A percentile compares a stretch with the other conserved stretches of the same genome.
Evolutionary conservation across 2,113 vertebrate species (phyloP).

Genomic region (Coptodon bakossiorum): DNA sequence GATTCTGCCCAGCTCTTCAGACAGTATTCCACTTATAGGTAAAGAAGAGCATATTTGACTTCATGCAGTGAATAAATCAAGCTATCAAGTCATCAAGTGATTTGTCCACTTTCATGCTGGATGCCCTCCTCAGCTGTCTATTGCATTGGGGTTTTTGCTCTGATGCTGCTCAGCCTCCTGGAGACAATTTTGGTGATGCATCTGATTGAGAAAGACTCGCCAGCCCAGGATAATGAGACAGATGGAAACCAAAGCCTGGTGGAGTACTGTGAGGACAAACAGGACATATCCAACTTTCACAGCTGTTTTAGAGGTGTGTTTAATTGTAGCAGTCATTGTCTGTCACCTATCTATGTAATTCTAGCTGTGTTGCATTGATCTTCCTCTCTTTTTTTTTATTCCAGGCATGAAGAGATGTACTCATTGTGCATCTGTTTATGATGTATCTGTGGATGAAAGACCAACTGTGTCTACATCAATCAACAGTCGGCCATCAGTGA

Average conservation of each 20-base stretch:
- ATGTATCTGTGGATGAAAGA: not conserved
- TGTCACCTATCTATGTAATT: not conserved
- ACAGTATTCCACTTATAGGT: constrained; percentile 65
- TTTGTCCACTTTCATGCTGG: not conserved
- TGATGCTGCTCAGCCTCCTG: not conserved
- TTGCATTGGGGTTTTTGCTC: not conserved
- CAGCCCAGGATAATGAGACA: not conserved
- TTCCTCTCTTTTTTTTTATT: not conserved
- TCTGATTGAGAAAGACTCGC: not conserved
- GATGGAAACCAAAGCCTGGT: not conserved
- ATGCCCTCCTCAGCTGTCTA: not conserved
- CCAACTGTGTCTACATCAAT: not conserved
- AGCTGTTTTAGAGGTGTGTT: not conserved
- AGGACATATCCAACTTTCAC: not conserved
- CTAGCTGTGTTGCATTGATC: not conserved
- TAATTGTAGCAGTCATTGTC: not conserved
- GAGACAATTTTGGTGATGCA: not conserved
- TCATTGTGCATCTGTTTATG: not conserved
- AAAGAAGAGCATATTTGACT: not conserved
- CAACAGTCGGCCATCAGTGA: not conserved
- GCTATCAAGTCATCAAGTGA: not conserved
- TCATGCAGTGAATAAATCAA: not conserved
- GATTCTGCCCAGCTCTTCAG: constrained; percentile 54
- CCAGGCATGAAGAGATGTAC: not conserved
- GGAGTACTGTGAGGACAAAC: not conserved